phyloP scores from a whole-genome alignment of 2,888 invertebrate genomes.

The Nemotelus nigrinus region DNA sequence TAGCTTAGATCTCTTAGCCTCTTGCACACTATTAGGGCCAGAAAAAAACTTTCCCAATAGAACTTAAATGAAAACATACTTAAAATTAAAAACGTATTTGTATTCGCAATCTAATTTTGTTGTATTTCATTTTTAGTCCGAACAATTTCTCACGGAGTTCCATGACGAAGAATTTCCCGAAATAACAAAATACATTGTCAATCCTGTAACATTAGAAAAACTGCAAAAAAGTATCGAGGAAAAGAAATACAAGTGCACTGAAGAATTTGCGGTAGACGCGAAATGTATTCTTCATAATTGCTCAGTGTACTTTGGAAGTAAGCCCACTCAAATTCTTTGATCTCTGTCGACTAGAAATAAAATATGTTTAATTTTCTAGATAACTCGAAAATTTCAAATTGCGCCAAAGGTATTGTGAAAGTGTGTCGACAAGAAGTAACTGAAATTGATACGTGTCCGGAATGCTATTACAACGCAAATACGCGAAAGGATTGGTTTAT shows the following conservation, averaged over 20 bases:
- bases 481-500: slow-evolving; percentile 88
- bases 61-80: too few relatives aligned
- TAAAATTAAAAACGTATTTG: too few relatives aligned
- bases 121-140: slow-evolving; percentile 69
- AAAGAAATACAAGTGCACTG: slow-evolving; percentile 84
- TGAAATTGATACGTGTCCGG: slow-evolving; percentile 93
- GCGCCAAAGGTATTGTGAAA: slow-evolving; percentile 82
- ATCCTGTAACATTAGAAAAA: slow-evolving; percentile 85
- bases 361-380: slow-evolving; percentile 65
- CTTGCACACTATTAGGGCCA: too few relatives aligned
- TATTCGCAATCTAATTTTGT: too few relatives aligned
- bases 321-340: slow-evolving; percentile 59
- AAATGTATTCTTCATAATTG: slow-evolving; percentile 96
- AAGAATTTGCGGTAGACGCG: slow-evolving; percentile 88
- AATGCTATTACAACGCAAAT: slow-evolving; percentile 89
- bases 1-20: too few relatives aligned
- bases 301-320: slow-evolving; percentile 88
- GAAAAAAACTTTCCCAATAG: too few relatives aligned
- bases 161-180: slow-evolving; percentile 76
- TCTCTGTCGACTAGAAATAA: background rate
- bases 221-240: slow-evolving; percentile 80
- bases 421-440: slow-evolving; percentile 88
- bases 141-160: slow-evolving; percentile 82
- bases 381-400: slow-evolving; percentile 79
- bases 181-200: slow-evolving; percentile 83